A percentile compares a stretch with the other conserved stretches of the same genome.
Conservation (phyloP, 2,797 vertebrate species). For the Cyprinella venusta region DNA sequence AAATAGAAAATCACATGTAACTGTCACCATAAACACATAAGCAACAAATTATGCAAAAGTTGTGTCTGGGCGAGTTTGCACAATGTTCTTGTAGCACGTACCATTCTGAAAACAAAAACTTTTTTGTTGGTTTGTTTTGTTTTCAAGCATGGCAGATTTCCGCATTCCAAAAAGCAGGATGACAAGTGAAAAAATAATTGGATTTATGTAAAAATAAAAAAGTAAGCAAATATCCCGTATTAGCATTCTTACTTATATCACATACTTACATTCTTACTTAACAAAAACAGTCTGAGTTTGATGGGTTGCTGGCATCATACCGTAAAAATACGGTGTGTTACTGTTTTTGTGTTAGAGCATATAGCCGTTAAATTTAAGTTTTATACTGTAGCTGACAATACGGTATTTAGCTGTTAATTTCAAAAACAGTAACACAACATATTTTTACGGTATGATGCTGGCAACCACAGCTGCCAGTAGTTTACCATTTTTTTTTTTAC, state of each 20-base stretch:
- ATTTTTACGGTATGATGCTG: too few relatives aligned
- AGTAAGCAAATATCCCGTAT: background rate
- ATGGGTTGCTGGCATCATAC: background rate
- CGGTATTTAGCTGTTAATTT: too few relatives aligned
- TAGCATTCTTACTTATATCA: background rate
- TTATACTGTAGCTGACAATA: too few relatives aligned
- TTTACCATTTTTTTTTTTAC: too few relatives aligned
- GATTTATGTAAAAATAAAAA: background rate
- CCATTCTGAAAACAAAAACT: conserved; percentile 3
- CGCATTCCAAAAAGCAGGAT: conserved; percentile 5
- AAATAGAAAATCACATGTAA: conserved; percentile 47
- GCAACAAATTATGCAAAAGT: conserved; percentile 33
- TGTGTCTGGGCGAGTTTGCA: conserved; percentile 39
- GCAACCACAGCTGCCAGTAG: too few relatives aligned
- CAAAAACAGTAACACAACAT: too few relatives aligned
- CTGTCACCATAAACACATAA: conserved; percentile 51
- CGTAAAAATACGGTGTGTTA: too few relatives aligned
- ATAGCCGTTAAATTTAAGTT: too few relatives aligned
- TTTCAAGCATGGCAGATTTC: background rate
- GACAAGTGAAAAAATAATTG: background rate
- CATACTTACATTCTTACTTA: too few relatives aligned
- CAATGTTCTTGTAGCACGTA: conserved; percentile 35
- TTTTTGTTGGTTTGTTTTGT: background rate
- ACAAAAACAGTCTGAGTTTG: background rate
- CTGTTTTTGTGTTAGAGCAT: too few relatives aligned